Evolutionary conservation across 1,140 invertebrate genomes (phyloP), one percentile per base, ranked within the genome.

Genomic region (Solenopsis fugax): DNA sequence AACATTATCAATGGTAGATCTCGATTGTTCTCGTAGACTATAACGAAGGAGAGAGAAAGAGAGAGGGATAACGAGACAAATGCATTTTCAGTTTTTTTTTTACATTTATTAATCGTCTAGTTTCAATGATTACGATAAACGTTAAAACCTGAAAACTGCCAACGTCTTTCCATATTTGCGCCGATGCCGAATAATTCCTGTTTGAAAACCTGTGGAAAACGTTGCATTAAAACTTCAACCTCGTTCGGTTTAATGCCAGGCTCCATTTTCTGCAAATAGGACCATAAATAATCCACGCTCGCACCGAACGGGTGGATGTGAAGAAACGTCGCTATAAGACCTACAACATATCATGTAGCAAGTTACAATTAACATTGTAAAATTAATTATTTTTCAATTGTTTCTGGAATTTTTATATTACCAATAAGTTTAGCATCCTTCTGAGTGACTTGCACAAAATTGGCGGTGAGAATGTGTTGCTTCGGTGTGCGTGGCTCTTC

Each of bases 261-360:
- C 71, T 97, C 96, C 81, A 98, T 96, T 95, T 97, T 97, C 93
- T 97, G 97, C 71, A 98, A 96, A 94, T 98, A 98, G 5, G 97
- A 98, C 96, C 97, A 98, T 89, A 98, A 96, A 92, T 98, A 98
- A 93, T 98, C 98, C 4, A 98, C 96, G 81, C 97, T 97, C 2
- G 98, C 98, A 60, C 98, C 98, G 93, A 98, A 97, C 0, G 98
- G 98, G 96, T 98, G 98, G 62, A 98, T 97, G 93, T 98, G 97
- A 48, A 98, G 96, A 95, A 98, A 98, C 54, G 97, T 97, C 21
- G 97, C 97, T 67, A 98, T 97, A 56, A 98, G 95, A 86, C 98
- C 97, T 97, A 88, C 3, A 89, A 89, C 12, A 0, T 16, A 18
- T 18, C 13, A 48, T 10, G 29, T 10, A 77, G 41, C 13, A 45